phyloP scores from a whole-genome alignment of 2,888 invertebrate species.

The Euphydryas editha region DNA sequence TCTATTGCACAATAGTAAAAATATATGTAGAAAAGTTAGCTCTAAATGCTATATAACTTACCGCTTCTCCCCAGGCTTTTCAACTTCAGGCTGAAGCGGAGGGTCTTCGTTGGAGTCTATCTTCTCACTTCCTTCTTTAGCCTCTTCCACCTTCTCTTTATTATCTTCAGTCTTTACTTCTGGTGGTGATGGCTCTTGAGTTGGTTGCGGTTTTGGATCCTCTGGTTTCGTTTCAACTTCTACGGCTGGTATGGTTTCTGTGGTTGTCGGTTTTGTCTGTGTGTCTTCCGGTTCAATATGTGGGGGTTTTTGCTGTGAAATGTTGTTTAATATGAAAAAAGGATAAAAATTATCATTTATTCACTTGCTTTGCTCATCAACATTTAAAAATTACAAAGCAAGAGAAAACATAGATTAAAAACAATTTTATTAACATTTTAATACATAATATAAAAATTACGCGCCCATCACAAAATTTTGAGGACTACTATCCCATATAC shows the following conservation, averaged over 20 bases:
- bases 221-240: conserved; percentile 14
- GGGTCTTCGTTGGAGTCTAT: conserved; percentile 66
- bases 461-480: too few species aligned
- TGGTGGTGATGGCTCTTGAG: background rate
- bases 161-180: background rate
- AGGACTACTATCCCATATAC: too few species aligned
- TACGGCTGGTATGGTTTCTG: conserved; percentile 4
- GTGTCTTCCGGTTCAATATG: conserved; percentile 21
- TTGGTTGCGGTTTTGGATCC: background rate
- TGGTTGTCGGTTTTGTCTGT: background rate
- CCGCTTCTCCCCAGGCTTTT: conserved; percentile 74
- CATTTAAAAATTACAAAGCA: background rate
- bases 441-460: too few species aligned
- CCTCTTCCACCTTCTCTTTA: conserved; percentile 24
- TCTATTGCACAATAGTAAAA: too few species aligned
- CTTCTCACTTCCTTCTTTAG: conserved; percentile 35
- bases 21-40: too few species aligned
- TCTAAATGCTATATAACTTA: conserved; percentile 43
- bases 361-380: background rate
- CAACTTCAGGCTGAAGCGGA: conserved; percentile 67
- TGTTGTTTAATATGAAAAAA: too few species aligned
- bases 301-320: conserved; percentile 19
- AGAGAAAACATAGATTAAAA: background rate
- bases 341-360: background rate
- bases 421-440: too few species aligned